Evolutionary conservation across 2,113 vertebrate species (phyloP), one percentile per base, ranked within the genome.

Genomic region (Prietella phreatophila): DNA sequence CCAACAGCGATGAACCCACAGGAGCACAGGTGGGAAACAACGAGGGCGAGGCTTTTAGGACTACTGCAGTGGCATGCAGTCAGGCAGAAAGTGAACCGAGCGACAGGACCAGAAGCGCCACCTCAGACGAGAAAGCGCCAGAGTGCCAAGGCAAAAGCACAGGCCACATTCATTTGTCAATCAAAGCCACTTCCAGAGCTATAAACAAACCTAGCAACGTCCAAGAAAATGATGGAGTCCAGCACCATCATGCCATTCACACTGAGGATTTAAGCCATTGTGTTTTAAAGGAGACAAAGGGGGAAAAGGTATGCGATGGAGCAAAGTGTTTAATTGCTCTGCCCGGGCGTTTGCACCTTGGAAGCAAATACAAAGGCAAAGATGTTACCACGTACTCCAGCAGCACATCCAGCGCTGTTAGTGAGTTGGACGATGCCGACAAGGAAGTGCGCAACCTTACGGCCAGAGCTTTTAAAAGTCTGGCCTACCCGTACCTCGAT

Each of bases 371-470:
- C 25, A 92, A 89, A 86, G 91, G 94, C 86, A 96, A 91, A 83
- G 96, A 96, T 89, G 92, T 95, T 5, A 94, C 93, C 3, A 97
- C 95, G 58, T 95, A 95, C 76, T 97, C 97, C 42, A 99, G 98
- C 86, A 96, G 97, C 0, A 96, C 96, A 56, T 99, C 97, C 93
- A 98, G 98, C 61, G 97, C 96, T 9, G 96, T 97, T 86, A 99
- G 98, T 81, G 98, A 99, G 89, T 94, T 97, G 89, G 98, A 99
- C 85, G 98, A 99, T 73, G 97, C 97, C 0, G 98, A 99, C 93
- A 97, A 98, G 87, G 98, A 99, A 92, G 98, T 99, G 93, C 96
- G 98, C 55, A 98, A 93, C 91, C 95, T 99, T 89, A 99, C 98
- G 0, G 96, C 97, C 91, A 93, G 94, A 55, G 93, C 97, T 60